phyloP scores from a whole-genome alignment of 2,113 vertebrate genomes.

The Cygnus buccinator region DNA sequence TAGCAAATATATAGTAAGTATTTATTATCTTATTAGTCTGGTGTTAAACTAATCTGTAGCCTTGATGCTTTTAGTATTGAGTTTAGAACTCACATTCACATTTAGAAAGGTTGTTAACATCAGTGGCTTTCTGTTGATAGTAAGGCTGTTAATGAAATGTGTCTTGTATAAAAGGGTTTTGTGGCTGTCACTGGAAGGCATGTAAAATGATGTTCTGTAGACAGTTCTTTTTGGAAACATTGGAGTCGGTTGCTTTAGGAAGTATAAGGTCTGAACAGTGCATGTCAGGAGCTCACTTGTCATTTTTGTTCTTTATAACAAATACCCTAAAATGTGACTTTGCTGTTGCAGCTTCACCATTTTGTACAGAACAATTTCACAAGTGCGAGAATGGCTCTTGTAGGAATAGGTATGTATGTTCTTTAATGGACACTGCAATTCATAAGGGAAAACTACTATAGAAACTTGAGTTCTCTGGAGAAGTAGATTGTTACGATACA shows the following conservation, averaged over 20 bases:
- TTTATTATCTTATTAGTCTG: not conserved
- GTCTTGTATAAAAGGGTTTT: not conserved
- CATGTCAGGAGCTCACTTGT: not conserved
- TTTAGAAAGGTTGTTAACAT: not conserved
- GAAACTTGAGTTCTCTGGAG: not conserved
- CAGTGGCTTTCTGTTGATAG: not conserved
- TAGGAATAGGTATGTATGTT: slow-evolving; percentile 88
- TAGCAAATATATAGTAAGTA: not conserved
- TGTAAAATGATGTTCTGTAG: not conserved
- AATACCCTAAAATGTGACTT: slow-evolving; percentile 26
- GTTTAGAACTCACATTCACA: fast-evolving
- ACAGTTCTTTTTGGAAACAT: not conserved
- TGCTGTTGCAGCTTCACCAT: slow-evolving; percentile 83
- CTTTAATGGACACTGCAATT: not conserved
- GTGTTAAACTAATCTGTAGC: not conserved
- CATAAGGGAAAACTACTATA: not conserved
- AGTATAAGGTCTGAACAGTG: not conserved
- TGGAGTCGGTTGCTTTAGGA: not conserved
- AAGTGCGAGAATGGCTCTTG: slow-evolving; percentile 89
- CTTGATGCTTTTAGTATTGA: not conserved
- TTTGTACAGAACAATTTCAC: slow-evolving; percentile 90
- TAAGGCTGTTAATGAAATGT: not conserved
- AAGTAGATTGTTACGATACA: not conserved
- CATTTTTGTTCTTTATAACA: not conserved
- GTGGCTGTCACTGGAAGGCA: not conserved